Base-by-base conservation (phyloP, 2,797 vertebrate species). In the Melanotaenia pygmaea region DNA sequence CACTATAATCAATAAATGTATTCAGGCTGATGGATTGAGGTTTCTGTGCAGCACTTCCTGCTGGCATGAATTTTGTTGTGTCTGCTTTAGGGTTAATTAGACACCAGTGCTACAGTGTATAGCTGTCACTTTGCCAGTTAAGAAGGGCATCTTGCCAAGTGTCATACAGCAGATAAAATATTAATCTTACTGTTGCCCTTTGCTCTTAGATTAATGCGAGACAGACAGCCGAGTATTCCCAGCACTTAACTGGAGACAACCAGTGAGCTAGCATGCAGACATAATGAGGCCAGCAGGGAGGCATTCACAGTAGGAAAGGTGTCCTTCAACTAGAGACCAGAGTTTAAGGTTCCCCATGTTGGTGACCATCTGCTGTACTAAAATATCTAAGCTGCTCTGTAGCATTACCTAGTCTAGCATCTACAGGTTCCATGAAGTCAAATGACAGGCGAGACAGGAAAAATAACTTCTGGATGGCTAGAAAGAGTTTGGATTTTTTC, bases 21-120 rank as follows among this genome's bases (percentile, higher is more conserved):
- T 67, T 63, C 24, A 20, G 16, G 59, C 11, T 77, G 80, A 85
- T 79, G 57, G 73, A 80, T 64, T 58, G 68, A 71, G 43, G 70
- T 84, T 70, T 87, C 70, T 26, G 11, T 74, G 75, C 72, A 71
- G 62, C 57, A 62, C 63, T 81, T 22, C 62, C 76, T 67, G 59
- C 82, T 83, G 85, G 70, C 73, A 74, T 67, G 68, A 47, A 77
- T 77, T 79, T 61, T 85, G 80, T 85, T 80, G 76, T 75, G 82
- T 86, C 81, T 83, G 76, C 72, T 87, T 82, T 77, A 76, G 67
- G 64, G 83, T 79, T 84, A 91, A 91, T 90, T 87, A 89, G 67
- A 79, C 77, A 79, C 43, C 40, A 24, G 30, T 65, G 57, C 65
- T 82, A 82, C 74, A 83, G 65, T 74, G 81, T 82, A 73, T 63